These are phyloP conservation scores for Galeruca laticollis DNA, from an alignment of 2,888 invertebrate genomes.

Conservation along the genomic window DNA sequence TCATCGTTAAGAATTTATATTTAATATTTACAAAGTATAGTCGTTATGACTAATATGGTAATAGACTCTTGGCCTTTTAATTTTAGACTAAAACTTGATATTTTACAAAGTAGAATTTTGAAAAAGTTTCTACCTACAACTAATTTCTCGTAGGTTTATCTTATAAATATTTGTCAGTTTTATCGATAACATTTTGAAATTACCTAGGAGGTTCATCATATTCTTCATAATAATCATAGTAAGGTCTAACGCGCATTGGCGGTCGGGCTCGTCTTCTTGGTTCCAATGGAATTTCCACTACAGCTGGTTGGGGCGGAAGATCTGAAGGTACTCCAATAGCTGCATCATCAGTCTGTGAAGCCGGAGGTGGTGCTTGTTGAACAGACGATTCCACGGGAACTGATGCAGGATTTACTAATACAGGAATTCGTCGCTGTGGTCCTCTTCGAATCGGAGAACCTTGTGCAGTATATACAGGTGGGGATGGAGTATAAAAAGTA, in stretches of 20 bases:
- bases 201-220: slow-evolving; percentile 69
- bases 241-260: slow-evolving; percentile 70
- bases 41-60: too few species aligned
- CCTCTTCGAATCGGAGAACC: slow-evolving; percentile 7
- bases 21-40: too few species aligned
- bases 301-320: slow-evolving; percentile 42
- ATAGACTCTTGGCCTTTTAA: too few species aligned
- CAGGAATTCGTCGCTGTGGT: slow-evolving; percentile 21
- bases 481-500: slow-evolving; percentile 55
- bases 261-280: slow-evolving; percentile 61
- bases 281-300: slow-evolving; percentile 52
- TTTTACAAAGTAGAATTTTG: too few species aligned
- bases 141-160: too few species aligned
- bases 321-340: slow-evolving; percentile 38
- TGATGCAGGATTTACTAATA: slow-evolving; percentile 39
- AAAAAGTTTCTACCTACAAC: too few species aligned
- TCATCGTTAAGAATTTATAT: too few species aligned
- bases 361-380: background rate
- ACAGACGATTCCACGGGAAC: slow-evolving; percentile 10
- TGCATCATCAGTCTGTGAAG: background rate
- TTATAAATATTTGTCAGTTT: too few species aligned
- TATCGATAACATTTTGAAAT: background rate
- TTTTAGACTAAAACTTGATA: too few species aligned
- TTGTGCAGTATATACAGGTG: slow-evolving; percentile 45
- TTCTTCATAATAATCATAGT: slow-evolving; percentile 79